phyloP scores from a whole-genome alignment of 1,140 invertebrate species.

The Achroia grisella region DNA sequence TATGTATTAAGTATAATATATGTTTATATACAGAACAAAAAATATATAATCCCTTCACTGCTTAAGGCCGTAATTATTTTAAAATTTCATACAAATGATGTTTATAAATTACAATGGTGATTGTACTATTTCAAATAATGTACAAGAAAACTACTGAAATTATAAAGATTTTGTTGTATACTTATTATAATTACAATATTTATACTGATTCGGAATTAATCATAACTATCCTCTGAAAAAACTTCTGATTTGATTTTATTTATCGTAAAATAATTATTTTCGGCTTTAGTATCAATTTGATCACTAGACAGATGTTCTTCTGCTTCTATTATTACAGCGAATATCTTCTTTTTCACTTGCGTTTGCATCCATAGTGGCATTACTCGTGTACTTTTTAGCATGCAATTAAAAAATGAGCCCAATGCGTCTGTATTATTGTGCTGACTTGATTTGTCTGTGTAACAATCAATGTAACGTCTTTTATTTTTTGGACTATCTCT shows the following conservation, averaged over 20 bases:
- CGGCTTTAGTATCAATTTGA: slow-evolving; percentile 3
- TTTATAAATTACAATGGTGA: too few species aligned
- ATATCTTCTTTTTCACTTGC: slow-evolving; percentile 64
- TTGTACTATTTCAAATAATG: too few species aligned
- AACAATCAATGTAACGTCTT: slow-evolving; percentile 30
- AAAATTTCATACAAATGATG: too few species aligned
- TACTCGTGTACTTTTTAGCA: slow-evolving; percentile 47
- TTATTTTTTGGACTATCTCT: slow-evolving; percentile 17
- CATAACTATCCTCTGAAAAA: slow-evolving; percentile 33
- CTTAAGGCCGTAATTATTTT: too few species aligned
- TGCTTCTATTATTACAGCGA: slow-evolving; percentile 55
- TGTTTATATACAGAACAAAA: too few species aligned
- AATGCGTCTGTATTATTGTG: slow-evolving; percentile 34
- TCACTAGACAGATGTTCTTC: slow-evolving; percentile 41
- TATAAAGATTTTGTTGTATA: too few species aligned
- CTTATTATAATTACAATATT: too few species aligned
- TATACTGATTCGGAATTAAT: too few species aligned
- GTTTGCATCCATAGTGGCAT: slow-evolving; percentile 65
- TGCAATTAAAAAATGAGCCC: slow-evolving; percentile 55
- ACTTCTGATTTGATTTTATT: slow-evolving; percentile 49
- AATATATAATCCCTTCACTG: too few species aligned
- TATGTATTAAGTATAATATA: too few species aligned
- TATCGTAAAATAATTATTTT: slow-evolving; percentile 6
- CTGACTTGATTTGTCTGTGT: not conserved
- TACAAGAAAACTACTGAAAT: too few species aligned